Evolutionary conservation across 2,888 invertebrate genomes (phyloP), one percentile per base, ranked within the genome.

Genomic region (Drosophila gaucha): DNA sequence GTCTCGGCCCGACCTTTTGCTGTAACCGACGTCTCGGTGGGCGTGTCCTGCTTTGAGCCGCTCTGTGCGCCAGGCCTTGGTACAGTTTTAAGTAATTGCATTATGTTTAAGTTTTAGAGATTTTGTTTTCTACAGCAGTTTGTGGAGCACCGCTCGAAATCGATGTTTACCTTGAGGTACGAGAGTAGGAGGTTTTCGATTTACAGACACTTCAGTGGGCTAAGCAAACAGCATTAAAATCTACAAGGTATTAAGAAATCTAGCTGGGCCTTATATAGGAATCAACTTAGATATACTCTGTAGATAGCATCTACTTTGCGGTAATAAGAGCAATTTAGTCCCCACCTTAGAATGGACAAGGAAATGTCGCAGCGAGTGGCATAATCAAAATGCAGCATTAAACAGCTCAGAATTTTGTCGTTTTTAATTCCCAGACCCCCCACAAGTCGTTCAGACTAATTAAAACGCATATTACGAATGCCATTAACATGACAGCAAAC

Each of bases 71-170:
- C 80, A 51, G 72, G 74, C 77, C 78, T 76, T 88, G 85, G 86
- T 82, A 88, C 83, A 84, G 80, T 88, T 88, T 88, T 86, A 88
- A 85, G 86, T 85, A 85, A 85, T 85, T 85, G 85, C 85, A 88
- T 85, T 85, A 85, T 88, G 85, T 78, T 88, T 85, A 80, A 75
- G 71, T 47, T 71, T 38, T 38, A 43, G 46, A 33, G 56, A 43
- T 55, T 43, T 54, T 46, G 10, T 10, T 56, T 58, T 28, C 22
- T 52, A 67, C 22, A 18, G 41, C 46, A 43, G 24, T 41, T 73
- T 16, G 46, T 82, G 67, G 74, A 69, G 69, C 80, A 80, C 57
- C 62, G 76, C 68, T 73, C 50, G 52, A 50, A 58, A 58, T 70
- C 67, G 67, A 60, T 64, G 85, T 74, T 86, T 83, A 79, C 80